These are phyloP conservation scores for Drosophila quinaria DNA, from an alignment of 2,888 invertebrate genomes.

Conservation along the genomic window DNA sequence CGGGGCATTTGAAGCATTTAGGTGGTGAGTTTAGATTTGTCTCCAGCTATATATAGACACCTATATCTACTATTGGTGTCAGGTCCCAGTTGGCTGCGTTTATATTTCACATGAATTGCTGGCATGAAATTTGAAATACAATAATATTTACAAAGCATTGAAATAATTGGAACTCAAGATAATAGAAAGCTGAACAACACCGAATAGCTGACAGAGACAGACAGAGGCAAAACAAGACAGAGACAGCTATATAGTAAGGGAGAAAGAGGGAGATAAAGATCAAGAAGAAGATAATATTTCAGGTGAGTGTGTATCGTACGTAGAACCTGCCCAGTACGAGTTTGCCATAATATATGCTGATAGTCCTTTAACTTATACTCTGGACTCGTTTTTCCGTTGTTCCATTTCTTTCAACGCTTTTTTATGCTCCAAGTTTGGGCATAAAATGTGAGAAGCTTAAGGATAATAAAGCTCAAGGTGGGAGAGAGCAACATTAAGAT, in stretches of 20 bases:
- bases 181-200: neutral
- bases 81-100: slow-evolving; percentile 1
- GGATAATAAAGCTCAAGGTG: slow-evolving; percentile 44
- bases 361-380: neutral
- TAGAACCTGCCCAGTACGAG: neutral
- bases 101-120: neutral
- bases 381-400: neutral
- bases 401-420: neutral
- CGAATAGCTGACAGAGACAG: neutral
- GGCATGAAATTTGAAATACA: neutral
- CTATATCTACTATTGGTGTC: neutral
- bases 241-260: neutral
- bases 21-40: neutral
- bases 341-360: neutral
- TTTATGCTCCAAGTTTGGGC: slow-evolving; percentile 55
- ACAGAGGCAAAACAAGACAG: neutral
- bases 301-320: slow-evolving; percentile 31
- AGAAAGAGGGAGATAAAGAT: neutral
- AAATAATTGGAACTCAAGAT: neutral
- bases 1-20: neutral
- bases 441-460: slow-evolving; percentile 51
- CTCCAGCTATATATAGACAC: neutral
- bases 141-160: neutral
- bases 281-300: neutral
- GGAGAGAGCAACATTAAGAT: slow-evolving; percentile 19